Evolutionary conservation across 2,888 invertebrate species (phyloP).

Genomic region (Bruchidius siliquastri): DNA sequence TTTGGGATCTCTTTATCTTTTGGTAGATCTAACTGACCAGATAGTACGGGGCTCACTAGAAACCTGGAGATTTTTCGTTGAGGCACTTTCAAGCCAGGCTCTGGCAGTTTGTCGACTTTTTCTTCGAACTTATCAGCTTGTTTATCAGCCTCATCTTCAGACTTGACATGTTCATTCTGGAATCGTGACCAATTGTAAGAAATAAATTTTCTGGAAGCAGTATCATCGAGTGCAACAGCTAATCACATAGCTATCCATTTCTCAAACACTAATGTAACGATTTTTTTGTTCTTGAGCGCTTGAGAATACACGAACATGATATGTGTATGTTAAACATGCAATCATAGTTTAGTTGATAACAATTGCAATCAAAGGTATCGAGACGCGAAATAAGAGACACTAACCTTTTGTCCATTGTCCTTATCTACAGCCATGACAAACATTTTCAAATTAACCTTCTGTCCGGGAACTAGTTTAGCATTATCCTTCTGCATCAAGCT

Average conservation of each 20-base stretch:
- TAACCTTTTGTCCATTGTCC: conserved; percentile 6
- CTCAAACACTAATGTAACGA: no score
- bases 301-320: no score
- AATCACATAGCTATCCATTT: no score
- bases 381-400: no score
- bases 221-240: no score
- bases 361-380: no score
- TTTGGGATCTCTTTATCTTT: conserved; percentile 40
- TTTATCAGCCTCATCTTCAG: conserved; percentile 1
- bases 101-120: conserved; percentile 24
- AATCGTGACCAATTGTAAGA: neutral
- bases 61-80: conserved; percentile 75
- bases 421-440: conserved; percentile 35
- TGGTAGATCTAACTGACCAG: conserved; percentile 49
- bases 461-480: conserved; percentile 34
- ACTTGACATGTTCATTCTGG: conserved; percentile 6
- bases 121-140: conserved; percentile 14
- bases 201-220: no score
- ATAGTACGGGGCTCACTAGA: conserved; percentile 75
- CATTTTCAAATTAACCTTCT: conserved; percentile 42
- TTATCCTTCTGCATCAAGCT: conserved; percentile 34
- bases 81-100: conserved; percentile 40
- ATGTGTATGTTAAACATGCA: no score
- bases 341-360: no score
- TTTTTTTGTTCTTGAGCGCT: no score